Evolutionary conservation across 2,888 invertebrate genomes (phyloP).

Genomic region (Apamea crenata): DNA sequence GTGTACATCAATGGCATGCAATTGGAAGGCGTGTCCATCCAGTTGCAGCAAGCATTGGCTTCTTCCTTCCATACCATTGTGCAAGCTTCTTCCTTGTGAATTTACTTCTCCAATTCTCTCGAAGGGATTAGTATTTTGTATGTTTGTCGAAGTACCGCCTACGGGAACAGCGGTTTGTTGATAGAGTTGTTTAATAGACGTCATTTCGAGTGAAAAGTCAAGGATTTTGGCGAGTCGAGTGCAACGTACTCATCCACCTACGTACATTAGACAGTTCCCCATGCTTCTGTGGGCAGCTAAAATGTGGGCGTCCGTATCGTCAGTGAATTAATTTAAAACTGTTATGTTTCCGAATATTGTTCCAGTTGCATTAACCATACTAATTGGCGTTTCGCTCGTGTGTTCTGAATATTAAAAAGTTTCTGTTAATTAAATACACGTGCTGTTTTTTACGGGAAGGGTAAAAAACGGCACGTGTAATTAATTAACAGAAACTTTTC

Average conservation of each 20-base stretch:
- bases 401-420: constrained; percentile 1
- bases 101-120: background rate
- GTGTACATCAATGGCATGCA: too few species aligned
- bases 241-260: constrained; percentile 73
- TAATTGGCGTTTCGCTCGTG: constrained; percentile 10
- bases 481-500: too few species aligned
- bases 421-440: too few species aligned
- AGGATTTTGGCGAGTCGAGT: constrained; percentile 70
- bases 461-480: too few species aligned
- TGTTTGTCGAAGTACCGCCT: constrained; percentile 19
- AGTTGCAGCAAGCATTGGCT: background rate
- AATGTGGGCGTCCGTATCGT: constrained; percentile 48
- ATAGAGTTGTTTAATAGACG: constrained; percentile 1
- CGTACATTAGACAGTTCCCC: constrained; percentile 67
- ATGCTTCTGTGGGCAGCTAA: constrained; percentile 66
- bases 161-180: constrained; percentile 2
- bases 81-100: background rate
- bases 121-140: background rate
- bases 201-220: constrained; percentile 73
- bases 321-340: background rate
- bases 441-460: too few species aligned
- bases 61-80: background rate
- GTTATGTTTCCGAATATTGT: background rate
- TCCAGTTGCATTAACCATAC: background rate
- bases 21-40: background rate